These are phyloP conservation scores for Venusia cambrica DNA, from an alignment of 2,888 invertebrate species.

Conservation along the genomic window DNA sequence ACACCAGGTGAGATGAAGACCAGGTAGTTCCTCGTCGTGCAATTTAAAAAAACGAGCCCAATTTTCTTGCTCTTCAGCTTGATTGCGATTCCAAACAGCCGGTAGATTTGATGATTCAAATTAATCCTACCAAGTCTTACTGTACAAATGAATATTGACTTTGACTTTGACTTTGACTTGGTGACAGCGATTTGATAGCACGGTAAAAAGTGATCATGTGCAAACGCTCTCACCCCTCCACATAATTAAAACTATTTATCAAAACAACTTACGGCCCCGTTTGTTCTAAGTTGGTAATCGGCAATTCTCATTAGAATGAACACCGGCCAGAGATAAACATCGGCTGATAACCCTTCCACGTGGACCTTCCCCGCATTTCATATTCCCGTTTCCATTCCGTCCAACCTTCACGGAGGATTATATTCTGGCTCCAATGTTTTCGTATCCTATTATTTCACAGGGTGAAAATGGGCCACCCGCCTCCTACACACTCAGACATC, in stretches of 20 bases:
- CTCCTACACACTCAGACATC: conserved; percentile 61
- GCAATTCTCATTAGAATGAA: conserved; percentile 43
- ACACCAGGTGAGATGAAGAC: too few relatives aligned
- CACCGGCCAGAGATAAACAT: conserved; percentile 67
- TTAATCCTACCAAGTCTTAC: too few relatives aligned
- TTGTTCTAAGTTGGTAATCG: conserved; percentile 19
- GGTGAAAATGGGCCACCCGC: conserved; percentile 79
- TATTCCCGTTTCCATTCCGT: conserved; percentile 77
- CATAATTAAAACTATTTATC: conserved; percentile 12
- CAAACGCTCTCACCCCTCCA: too few relatives aligned
- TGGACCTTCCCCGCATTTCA: conserved; percentile 75
- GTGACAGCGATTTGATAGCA: too few relatives aligned
- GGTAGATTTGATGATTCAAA: too few relatives aligned
- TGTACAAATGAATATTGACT: too few relatives aligned
- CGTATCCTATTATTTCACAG: conserved; percentile 80
- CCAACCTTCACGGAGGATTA: conserved; percentile 78
- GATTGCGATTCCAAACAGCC: too few relatives aligned
- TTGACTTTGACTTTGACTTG: too few relatives aligned
- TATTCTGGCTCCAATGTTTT: conserved; percentile 80
- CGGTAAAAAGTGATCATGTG: too few relatives aligned
- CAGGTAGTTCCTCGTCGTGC: too few relatives aligned
- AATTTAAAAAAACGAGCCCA: too few relatives aligned
- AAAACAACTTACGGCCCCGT: conserved; percentile 12
- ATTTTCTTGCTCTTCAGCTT: too few relatives aligned
- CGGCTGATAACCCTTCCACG: conserved; percentile 70